Conservation (phyloP, 2,113 vertebrate genomes). For the Helogale parvula region DNA sequence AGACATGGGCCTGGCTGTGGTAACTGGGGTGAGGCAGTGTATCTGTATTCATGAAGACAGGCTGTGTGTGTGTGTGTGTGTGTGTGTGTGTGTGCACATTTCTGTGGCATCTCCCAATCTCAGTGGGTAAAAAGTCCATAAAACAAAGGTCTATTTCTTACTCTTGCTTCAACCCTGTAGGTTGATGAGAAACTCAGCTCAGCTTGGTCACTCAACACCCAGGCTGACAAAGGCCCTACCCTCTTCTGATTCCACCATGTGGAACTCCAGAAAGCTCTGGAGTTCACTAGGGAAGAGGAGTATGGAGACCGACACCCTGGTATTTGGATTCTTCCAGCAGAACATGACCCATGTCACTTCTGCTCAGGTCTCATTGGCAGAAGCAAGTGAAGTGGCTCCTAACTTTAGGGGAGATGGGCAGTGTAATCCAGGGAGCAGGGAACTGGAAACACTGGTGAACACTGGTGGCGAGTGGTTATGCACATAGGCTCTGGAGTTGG, state of each 20-base stretch:
- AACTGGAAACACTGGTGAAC: neutral
- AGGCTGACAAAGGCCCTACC: neutral
- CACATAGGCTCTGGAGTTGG: neutral
- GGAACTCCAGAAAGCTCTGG: neutral
- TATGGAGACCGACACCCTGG: neutral
- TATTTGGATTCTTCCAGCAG: neutral
- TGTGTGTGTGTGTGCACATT: neutral
- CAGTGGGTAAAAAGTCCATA: neutral
- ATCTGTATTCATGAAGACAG: neutral
- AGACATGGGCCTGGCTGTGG: neutral
- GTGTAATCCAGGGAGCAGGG: neutral
- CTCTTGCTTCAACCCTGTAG: neutral
- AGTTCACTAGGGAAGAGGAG: neutral
- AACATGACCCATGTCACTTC: neutral
- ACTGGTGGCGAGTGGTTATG: neutral
- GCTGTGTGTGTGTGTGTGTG: neutral
- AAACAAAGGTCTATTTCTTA: slow-evolving; percentile 17
- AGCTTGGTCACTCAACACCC: neutral
- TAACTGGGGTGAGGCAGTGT: neutral
- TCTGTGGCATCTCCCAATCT: neutral
- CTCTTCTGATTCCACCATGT: neutral
- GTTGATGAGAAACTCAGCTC: neutral
- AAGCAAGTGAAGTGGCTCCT: neutral
- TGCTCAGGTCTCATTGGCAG: neutral
- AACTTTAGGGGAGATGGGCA: neutral